Evolutionary conservation across 2,888 invertebrate genomes (phyloP).

Genomic region (Melieria picta): DNA sequence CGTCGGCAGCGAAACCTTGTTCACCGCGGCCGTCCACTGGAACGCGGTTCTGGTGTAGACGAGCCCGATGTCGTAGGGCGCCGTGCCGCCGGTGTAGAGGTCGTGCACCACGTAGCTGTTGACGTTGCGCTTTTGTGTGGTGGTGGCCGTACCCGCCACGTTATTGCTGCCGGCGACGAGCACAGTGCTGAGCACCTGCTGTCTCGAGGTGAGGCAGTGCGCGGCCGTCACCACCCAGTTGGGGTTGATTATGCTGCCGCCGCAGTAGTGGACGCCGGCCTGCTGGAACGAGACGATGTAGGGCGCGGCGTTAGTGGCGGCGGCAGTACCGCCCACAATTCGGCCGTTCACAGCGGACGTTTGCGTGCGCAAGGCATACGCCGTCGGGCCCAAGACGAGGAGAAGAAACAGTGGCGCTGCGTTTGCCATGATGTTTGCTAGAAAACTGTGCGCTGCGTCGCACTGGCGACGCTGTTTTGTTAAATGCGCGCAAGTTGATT

Average conservation of each 20-base stretch:
- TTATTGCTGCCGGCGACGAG: slow-evolving; percentile 58
- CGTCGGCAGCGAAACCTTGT: slow-evolving; percentile 51
- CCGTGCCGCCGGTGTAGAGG: slow-evolving; percentile 57
- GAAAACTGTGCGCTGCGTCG: no score
- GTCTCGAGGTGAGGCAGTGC: slow-evolving; percentile 54
- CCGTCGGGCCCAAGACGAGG: not conserved
- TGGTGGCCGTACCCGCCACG: slow-evolving; percentile 51
- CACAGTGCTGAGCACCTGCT: slow-evolving; percentile 50
- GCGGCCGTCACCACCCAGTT: slow-evolving; percentile 63
- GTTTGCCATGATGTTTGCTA: no score
- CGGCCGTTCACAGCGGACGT: slow-evolving; percentile 42
- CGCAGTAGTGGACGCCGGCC: slow-evolving; percentile 56
- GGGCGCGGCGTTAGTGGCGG: slow-evolving; percentile 54
- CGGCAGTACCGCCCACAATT: slow-evolving; percentile 55
- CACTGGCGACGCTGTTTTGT: no score
- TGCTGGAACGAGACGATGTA: slow-evolving; percentile 61
- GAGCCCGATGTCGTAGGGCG: slow-evolving; percentile 61
- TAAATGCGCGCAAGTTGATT: no score
- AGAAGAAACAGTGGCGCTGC: no score
- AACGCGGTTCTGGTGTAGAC: slow-evolving; percentile 57
- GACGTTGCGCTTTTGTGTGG: slow-evolving; percentile 54
- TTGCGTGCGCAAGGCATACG: not conserved
- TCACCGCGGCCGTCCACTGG: slow-evolving; percentile 53
- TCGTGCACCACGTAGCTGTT: slow-evolving; percentile 54
- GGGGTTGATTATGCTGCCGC: slow-evolving; percentile 56